A percentile compares a stretch with the other conserved stretches of the same genome.
Conservation (phyloP, 2,797 vertebrate species). For the Leptatherina wallacei region DNA sequence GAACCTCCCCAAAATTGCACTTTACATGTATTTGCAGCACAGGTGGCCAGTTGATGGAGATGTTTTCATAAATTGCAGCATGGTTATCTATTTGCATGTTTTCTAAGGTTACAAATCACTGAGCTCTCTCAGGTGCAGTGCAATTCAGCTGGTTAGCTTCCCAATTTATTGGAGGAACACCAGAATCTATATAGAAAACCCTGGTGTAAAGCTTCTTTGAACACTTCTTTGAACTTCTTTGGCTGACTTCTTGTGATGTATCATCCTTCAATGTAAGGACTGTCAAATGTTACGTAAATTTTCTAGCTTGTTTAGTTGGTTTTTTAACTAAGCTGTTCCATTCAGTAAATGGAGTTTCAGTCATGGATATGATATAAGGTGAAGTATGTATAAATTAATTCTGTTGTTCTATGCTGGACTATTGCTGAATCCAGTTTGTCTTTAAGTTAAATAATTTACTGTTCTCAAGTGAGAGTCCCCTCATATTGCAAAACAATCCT, state of each 20-base stretch:
- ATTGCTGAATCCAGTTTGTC: not conserved
- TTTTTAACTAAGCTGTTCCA: not conserved
- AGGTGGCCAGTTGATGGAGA: not conserved
- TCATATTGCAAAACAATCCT: not conserved
- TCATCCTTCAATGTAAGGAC: not conserved
- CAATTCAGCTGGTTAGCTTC: not conserved
- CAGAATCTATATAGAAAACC: not conserved
- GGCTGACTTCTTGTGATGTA: not conserved
- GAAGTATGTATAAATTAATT: not conserved
- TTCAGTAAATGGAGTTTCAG: slow-evolving; percentile 1
- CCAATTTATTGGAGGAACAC: not conserved
- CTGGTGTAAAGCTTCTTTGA: not conserved
- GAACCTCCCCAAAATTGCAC: not conserved
- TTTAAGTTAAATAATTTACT: not conserved
- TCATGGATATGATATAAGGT: not conserved
- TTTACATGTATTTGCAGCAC: not conserved
- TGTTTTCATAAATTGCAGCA: not conserved
- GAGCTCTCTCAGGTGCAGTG: not conserved
- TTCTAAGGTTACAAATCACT: too few relatives aligned
- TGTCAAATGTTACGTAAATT: not conserved
- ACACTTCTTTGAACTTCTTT: not conserved
- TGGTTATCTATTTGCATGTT: not conserved
- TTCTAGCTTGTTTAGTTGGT: not conserved
- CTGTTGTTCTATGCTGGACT: not conserved
- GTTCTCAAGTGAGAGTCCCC: not conserved